Evolutionary conservation across 2,113 vertebrate genomes (phyloP), one percentile per base, ranked within the genome.

Genomic region (Morone chrysops): DNA sequence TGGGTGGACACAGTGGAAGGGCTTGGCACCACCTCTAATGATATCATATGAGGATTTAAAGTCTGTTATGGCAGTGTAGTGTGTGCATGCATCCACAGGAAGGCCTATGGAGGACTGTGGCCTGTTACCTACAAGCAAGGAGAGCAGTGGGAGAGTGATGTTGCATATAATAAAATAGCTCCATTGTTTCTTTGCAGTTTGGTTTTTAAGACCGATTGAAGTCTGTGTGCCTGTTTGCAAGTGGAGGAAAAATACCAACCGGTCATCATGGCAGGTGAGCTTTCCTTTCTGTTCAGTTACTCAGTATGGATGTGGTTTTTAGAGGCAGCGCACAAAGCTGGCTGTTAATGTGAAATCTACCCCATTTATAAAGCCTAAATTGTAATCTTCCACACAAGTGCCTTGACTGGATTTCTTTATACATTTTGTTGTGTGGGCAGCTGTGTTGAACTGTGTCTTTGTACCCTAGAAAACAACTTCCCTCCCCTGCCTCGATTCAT

Each of bases 401-500:
- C 68, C 59, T 78, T 82, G 41, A 69, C 17, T 84, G 48, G 18
- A 62, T 75, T 70, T 73, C 38, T 78, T 60, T 12, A 48, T 75
- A 65, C 69, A 17, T 61, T 47, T 36, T 66, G n/a, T 9, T 48
- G n/a, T 77, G 70, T 60, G 69, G 61, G 47, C 73, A 41, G 62
- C 41, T 67, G 54, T 0, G 4, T 43, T 81, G 16, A 90, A 60
- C 48, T 78, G 25, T 47, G 10, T 77, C 45, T 84, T 51, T 89
- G 61, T 78, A 7, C 76, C 60, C 20, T 92, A 99, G 98, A 99
- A 90, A 98, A 99, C 96, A 99, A 99, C 93, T 99, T 99, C 80
- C 98, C 98, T 50, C 98, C 97, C 1, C 93, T 99, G 82, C 98
- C 98, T 17, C 95, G 94, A 12, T 99, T 99, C 95, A 98, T 99